Percentiles rank a stretch among this genome's conserved stretches.
Conservation (phyloP, 2,888 invertebrate genomes). For the Lasioglossum leucozonium region DNA sequence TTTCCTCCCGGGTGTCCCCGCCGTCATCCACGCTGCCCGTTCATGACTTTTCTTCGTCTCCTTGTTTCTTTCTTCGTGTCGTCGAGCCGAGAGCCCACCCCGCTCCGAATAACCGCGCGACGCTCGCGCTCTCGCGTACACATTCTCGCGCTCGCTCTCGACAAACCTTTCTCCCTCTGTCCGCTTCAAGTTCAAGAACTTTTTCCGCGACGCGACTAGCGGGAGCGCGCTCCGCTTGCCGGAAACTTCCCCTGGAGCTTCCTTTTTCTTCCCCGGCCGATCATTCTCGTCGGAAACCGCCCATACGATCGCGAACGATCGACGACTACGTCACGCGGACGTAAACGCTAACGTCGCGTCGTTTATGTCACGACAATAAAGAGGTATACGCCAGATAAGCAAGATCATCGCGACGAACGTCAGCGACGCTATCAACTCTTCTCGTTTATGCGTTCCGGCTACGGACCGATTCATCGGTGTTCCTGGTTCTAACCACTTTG, state of each 20-base stretch:
- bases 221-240: background rate
- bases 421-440: conserved; percentile 49
- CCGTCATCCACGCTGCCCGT: conserved; percentile 61
- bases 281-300: background rate
- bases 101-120: conserved; percentile 28
- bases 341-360: conserved; percentile 45
- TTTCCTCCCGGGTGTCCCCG: conserved; percentile 69
- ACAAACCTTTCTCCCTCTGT: background rate
- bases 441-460: conserved; percentile 23
- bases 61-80: conserved; percentile 53
- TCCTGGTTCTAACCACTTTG: background rate
- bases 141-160: background rate
- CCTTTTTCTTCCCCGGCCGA: background rate
- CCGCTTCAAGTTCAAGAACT: conserved; percentile 1
- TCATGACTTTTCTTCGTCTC: conserved; percentile 68
- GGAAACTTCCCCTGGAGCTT: background rate
- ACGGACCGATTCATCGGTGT: conserved; percentile 24
- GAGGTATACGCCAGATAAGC: conserved; percentile 59
- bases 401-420: conserved; percentile 60
- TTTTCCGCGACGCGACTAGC: background rate
- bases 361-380: conserved; percentile 43
- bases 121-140: background rate
- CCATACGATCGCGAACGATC: background rate
- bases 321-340: conserved; percentile 4
- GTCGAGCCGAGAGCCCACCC: conserved; percentile 36